Evolutionary conservation across 2,888 invertebrate genomes (phyloP).

Genomic region (Idaea biselata): DNA sequence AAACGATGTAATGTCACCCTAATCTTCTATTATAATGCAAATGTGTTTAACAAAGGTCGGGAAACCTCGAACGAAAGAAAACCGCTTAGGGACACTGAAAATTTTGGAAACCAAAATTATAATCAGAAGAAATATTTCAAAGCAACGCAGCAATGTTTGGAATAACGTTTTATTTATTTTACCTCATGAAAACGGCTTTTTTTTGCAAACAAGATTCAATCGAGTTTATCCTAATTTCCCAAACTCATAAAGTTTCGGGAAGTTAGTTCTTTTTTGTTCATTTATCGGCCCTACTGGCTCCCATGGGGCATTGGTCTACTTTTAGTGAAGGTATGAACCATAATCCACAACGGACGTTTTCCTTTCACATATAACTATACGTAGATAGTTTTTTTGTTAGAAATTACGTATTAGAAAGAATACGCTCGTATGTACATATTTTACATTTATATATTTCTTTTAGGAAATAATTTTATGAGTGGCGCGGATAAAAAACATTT

Average conservation of each 20-base stretch:
- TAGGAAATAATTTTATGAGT: not conserved
- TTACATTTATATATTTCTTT: not conserved
- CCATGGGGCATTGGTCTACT: not conserved
- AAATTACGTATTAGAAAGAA: not conserved
- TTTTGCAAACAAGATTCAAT: not conserved
- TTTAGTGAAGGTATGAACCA: not conserved
- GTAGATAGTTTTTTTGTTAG: not conserved
- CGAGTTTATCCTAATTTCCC: conserved; percentile 1
- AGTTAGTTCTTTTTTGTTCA: conserved; percentile 1
- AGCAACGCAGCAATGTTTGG: not conserved
- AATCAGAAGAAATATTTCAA: not conserved
- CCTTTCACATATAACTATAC: not conserved
- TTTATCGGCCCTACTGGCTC: not conserved
- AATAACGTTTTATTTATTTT: conserved; percentile 1
- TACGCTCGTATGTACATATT: not conserved
- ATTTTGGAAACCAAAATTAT: not conserved
- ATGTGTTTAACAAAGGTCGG: conserved; percentile 20
- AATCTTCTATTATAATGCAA: conserved; percentile 27
- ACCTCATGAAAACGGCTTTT: not conserved
- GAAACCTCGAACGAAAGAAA: conserved; percentile 14
- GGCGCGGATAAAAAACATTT: not conserved
- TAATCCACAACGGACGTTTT: not conserved
- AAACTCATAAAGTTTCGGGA: not conserved
- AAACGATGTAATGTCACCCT: conserved; percentile 9
- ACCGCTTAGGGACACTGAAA: not conserved